These are phyloP conservation scores for Taxidea taxus DNA, from an alignment of 2,113 vertebrate species.

Conservation along the genomic window DNA sequence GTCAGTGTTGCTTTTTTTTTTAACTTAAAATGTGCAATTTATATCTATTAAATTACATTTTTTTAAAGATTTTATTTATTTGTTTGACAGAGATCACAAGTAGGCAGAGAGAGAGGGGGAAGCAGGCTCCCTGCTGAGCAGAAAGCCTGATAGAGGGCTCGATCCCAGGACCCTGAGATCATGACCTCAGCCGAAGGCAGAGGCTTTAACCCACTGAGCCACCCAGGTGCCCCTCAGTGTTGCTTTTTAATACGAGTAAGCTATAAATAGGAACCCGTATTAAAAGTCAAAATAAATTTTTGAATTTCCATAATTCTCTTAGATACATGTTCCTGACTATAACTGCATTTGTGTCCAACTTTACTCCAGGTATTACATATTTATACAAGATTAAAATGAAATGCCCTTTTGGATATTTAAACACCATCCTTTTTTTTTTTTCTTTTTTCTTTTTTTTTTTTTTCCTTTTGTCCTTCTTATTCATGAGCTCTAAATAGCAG, in stretches of 20 bases:
- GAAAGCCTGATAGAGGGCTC: too few relatives aligned
- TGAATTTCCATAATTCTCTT: not conserved
- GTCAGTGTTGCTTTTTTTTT: not conserved
- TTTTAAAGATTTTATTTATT: too few relatives aligned
- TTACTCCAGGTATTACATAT: not conserved
- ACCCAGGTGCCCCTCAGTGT: too few relatives aligned
- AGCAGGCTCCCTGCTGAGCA: too few relatives aligned
- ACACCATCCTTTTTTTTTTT: not conserved
- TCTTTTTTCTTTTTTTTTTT: not conserved
- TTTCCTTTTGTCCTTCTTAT: not conserved
- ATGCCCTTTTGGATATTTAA: not conserved
- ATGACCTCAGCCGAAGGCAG: too few relatives aligned
- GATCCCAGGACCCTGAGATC: too few relatives aligned
- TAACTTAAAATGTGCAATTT: too few relatives aligned
- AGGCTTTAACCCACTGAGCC: too few relatives aligned
- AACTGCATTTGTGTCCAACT: not conserved
- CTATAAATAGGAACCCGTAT: not conserved
- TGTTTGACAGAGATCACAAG: too few relatives aligned
- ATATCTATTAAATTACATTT: too few relatives aligned
- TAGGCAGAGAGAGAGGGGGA: too few relatives aligned
- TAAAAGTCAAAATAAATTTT: not conserved
- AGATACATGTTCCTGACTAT: not conserved
- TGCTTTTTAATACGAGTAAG: not conserved
- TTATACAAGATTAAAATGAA: conserved; percentile 31
- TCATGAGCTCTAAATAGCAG: not conserved